Evolutionary conservation across 2,888 invertebrate genomes (phyloP), one percentile per base, ranked within the genome.

Genomic region (Sepiola atlantica): DNA sequence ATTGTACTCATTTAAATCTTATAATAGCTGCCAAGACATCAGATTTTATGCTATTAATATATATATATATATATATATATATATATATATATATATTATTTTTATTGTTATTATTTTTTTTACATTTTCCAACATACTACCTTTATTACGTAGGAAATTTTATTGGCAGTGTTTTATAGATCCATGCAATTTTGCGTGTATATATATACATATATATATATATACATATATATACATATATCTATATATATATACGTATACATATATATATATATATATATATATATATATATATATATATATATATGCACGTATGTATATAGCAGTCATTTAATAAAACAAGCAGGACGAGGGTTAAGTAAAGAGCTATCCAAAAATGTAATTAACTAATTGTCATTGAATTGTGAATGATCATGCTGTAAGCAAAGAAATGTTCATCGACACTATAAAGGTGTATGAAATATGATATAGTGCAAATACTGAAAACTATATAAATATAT

Each of bases 51-150:
- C 24, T 77, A 77, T 77, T 6, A 6, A 77, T 77, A n/a, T n/a
- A 90, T 90, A 90, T 90, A 90, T 90, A 90, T 90, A 90, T 90
- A 90, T 90, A 90, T 90, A 90, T 90, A 90, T 90, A 90, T 24
- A n/a, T 90, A 90, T 90, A 16, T 90, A 90, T 90, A 21, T 90
- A 90, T 90, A 24, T 24, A 90, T 90, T n/a, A n/a, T n/a, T 90
- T n/a, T 77, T 24, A 77, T 24, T 77, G 3, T 77, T 77, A 28
- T 77, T 77, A 77, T 77, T 28, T n/a, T 28, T 90, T 90, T 14
- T 14, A n/a, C 6, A 90, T 90, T 28, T 90, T 28, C 6, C 0
- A 28, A 90, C n/a, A 90, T 90, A 14, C n/a, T 28, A 45, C 2
- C 6, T 45, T 45, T 45, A 45, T 45, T 45, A 45, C 45, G 45